Conservation (phyloP, 2,113 vertebrate species). For the Amazona guildingii region DNA sequence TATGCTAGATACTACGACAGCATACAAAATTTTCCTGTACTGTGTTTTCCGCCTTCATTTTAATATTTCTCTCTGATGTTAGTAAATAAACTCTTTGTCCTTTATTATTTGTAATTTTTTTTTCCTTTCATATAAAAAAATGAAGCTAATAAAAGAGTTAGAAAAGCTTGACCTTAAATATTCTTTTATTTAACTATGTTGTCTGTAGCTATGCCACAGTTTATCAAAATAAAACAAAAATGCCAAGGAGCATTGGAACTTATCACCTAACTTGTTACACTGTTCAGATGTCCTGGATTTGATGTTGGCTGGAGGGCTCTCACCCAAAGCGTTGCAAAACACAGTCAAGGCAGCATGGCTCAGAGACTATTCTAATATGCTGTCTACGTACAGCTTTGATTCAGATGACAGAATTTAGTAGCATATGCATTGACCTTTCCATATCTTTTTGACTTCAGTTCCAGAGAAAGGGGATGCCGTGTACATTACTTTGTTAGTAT, state of each 20-base stretch:
- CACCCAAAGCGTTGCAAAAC: background rate
- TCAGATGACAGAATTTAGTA: background rate
- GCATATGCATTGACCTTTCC: background rate
- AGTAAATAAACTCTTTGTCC: background rate
- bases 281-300: background rate
- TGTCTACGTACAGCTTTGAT: background rate
- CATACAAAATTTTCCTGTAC: background rate
- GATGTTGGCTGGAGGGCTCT: background rate
- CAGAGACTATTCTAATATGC: background rate
- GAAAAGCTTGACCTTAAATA: background rate
- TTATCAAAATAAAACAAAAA: background rate
- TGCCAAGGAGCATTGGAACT: background rate
- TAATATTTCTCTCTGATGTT: background rate
- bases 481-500: background rate
- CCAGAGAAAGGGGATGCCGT: background rate
- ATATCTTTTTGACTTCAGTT: background rate
- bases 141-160: background rate
- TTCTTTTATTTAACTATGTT: background rate
- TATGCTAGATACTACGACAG: background rate
- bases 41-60: background rate
- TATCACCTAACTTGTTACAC: background rate
- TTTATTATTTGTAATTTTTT: background rate
- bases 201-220: background rate
- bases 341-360: background rate
- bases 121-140: background rate